Percentiles rank a stretch among this genome's conserved stretches.
These are phyloP conservation scores for Proisotoma minuta DNA, from an alignment of 2,888 invertebrate species.

Conservation along the genomic window DNA sequence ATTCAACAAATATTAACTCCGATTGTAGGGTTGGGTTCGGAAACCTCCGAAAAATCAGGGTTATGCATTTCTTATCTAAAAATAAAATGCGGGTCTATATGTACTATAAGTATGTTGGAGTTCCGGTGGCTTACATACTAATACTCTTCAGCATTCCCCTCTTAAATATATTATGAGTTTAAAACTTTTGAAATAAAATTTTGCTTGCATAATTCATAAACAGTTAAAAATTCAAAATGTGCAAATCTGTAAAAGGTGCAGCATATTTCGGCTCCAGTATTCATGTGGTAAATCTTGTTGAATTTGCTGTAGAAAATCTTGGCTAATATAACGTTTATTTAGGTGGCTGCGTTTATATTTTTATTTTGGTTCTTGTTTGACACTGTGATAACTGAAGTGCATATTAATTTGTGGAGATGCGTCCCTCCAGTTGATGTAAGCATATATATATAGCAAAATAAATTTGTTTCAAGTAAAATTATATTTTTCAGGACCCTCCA, in stretches of 20 bases:
- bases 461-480: not conserved
- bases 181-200: not conserved
- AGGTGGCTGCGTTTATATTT: slow-evolving; percentile 29
- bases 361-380: slow-evolving; percentile 36
- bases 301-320: too few relatives aligned
- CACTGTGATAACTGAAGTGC: slow-evolving; percentile 29
- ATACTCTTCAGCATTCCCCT: not conserved
- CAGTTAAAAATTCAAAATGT: slow-evolving; percentile 14
- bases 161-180: not conserved
- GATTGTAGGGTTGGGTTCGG: not conserved
- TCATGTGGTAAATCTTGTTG: slow-evolving; percentile 32
- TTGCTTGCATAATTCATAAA: too few relatives aligned
- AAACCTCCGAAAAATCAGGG: not conserved
- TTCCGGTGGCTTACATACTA: not conserved
- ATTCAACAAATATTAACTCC: too few relatives aligned
- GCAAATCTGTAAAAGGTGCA: slow-evolving; percentile 32
- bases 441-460: not conserved
- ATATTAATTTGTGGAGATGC: slow-evolving; percentile 32
- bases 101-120: not conserved
- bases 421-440: slow-evolving; percentile 24
- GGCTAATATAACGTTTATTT: not conserved
- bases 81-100: not conserved
- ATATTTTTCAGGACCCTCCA: slow-evolving; percentile 23
- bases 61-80: slow-evolving; percentile 3
- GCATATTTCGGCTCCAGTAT: slow-evolving; percentile 34